A percentile compares a stretch with the other conserved stretches of the same genome.
Evolutionary conservation across 2,888 invertebrate genomes (phyloP).

Genomic region (Acleris holmiana): DNA sequence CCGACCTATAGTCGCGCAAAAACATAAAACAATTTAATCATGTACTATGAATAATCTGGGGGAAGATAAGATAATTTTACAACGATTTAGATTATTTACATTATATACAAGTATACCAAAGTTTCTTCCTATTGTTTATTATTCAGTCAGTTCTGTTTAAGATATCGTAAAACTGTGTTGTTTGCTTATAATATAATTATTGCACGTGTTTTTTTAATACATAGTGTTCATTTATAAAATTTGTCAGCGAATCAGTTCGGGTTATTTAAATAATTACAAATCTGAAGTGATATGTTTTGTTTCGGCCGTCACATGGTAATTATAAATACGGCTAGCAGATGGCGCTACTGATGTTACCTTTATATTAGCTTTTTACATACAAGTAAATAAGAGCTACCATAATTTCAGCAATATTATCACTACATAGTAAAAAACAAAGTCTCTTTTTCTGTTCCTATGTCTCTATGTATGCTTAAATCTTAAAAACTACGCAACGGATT

Average conservation of each 20-base stretch:
- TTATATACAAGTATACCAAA: too few species aligned
- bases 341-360: neutral
- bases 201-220: too few species aligned
- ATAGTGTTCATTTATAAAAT: too few species aligned
- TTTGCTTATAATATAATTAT: constrained; percentile 4
- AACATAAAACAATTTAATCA: neutral
- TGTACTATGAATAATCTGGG: neutral
- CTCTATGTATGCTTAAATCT: too few species aligned
- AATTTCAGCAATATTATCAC: too few species aligned
- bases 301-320: neutral
- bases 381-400: too few species aligned
- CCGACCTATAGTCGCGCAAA: neutral
- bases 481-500: too few species aligned
- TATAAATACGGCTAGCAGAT: neutral
- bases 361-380: too few species aligned
- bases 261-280: neutral
- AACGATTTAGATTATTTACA: constrained; percentile 3
- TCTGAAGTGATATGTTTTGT: neutral
- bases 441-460: too few species aligned
- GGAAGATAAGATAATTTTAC: constrained; percentile 12
- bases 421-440: too few species aligned
- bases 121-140: constrained; percentile 13
- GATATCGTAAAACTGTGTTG: constrained; percentile 2
- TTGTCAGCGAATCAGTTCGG: neutral
- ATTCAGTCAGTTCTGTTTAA: neutral